Base-by-base conservation (phyloP, 2,113 vertebrate species). In the Micromys minutus region DNA sequence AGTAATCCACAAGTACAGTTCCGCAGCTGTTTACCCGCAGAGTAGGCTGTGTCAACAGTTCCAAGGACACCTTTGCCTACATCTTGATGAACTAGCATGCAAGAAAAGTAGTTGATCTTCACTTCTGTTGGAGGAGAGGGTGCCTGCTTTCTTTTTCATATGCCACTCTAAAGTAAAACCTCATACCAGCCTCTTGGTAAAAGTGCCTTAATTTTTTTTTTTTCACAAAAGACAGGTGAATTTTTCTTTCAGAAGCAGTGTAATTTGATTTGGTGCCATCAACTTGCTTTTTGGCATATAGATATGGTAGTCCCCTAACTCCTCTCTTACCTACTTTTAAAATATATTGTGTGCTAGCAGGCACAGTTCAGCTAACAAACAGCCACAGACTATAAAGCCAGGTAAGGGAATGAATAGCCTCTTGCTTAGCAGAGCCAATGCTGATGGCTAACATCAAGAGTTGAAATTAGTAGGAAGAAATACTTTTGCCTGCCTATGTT, bases 1-100 rank as follows among this genome's bases (percentile, higher is more conserved):
- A 95, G 96, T 97, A 93, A 97, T 95, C 93, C 36, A 0, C 93
- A 97, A 95, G 84, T 91, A 16, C 61, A 69, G 94, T 72, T 91
- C 79, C 29, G 94, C 87, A 91, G 50, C 95, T 95, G 89, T 95
- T 97, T 96, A 94, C 94, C 52, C 75, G 87, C 79, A 81, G 47
- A 15, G 84, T 61, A 65, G 77, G 86, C 93, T 77, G 45, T 89
- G 74, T 31, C 0, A 1, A 65, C 77, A 52, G 93, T 95, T 94
- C 96, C 93, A 92, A 89, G 90, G 71, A 63, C 76, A 89, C 95
- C 92, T 61, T 61, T 77, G 47, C 87, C 90, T 96, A 95, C 45
- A 90, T 93, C 83, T 85, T 95, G 52, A 67, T 89, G 92, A 92
- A 52, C 45, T 67, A 83, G 72, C 69, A 93, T n/a, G 84, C 72